phyloP scores from a whole-genome alignment of 2,797 vertebrate species.

The Rhodeus uyekii region DNA sequence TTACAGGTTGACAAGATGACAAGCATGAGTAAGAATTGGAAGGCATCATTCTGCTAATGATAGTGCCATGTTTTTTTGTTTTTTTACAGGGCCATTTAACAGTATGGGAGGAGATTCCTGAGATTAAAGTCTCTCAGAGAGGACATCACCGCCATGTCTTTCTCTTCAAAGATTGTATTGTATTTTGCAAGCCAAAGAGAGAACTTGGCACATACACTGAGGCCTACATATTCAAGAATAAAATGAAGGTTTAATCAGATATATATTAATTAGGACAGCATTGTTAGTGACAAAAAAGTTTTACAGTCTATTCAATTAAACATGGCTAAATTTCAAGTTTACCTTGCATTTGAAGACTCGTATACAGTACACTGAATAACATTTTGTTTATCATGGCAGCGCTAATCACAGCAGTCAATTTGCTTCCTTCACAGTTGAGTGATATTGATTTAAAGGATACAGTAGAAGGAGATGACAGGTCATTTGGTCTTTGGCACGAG shows the following conservation, averaged over 20 bases:
- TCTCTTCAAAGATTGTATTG: slow-evolving; percentile 90
- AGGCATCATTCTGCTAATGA: background rate
- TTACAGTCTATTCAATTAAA: background rate
- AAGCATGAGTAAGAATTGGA: background rate
- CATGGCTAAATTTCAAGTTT: background rate
- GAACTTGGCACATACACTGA: slow-evolving; percentile 84
- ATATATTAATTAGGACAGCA: background rate
- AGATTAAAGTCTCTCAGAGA: slow-evolving; percentile 86
- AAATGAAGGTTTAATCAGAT: slow-evolving; percentile 89
- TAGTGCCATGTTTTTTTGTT: background rate
- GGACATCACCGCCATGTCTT: slow-evolving; percentile 95
- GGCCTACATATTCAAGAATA: slow-evolving; percentile 91
- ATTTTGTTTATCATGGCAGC: slow-evolving; percentile 14
- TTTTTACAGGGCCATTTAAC: slow-evolving; percentile 86
- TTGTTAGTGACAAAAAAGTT: background rate
- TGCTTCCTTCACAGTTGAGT: slow-evolving; percentile 77
- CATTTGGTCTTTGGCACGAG: slow-evolving; percentile 93
- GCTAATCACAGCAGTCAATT: slow-evolving; percentile 10
- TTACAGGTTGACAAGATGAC: background rate
- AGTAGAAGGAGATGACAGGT: slow-evolving; percentile 88
- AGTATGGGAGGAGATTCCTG: slow-evolving; percentile 94
- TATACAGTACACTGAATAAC: background rate
- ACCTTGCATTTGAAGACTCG: background rate
- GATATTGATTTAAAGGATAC: slow-evolving; percentile 90
- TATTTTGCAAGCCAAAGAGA: slow-evolving; percentile 91